Evolutionary conservation across 2,113 vertebrate species (phyloP), one percentile per base, ranked within the genome.

Genomic region (Sceloporus tristichus): DNA sequence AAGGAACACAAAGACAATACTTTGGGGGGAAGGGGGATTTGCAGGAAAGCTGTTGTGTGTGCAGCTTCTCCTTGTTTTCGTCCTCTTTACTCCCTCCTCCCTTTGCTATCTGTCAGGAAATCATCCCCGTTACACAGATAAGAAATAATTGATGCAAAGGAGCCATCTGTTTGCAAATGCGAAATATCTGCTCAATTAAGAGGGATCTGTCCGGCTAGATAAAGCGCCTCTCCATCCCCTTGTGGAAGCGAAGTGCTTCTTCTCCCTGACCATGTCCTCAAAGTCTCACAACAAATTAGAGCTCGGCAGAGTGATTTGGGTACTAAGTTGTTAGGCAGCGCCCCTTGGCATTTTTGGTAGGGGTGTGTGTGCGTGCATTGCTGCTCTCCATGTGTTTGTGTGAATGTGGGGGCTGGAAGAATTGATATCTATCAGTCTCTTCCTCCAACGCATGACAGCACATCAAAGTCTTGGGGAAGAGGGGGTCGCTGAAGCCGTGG

Each of bases 81-180:
- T 83, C 86, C 92, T 54, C 80, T 38, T 56, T 48, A 16, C 18
- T 14, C n/a, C 71, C 75, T 3, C 91, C 82, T 85, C 89, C 82
- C 54, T 0, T 74, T 42, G 29, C 92, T 92, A 95, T 95, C 97
- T 96, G 97, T 97, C 96, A 97, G 94, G 93, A 95, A 96, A 95
- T 96, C 94, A 95, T 95, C 94, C 95, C 86, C 82, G 91, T 94
- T 96, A 94, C 95, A 94, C 94, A 96, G 95, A 96, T 96, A 95
- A 95, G 95, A 95, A 95, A 97, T 97, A 98, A 98, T 97, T 97
- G 97, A 97, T 97, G 97, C 97, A 97, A 97, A 98, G 97, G 90
- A 96, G 92, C 96, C 96, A 96, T 96, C 96, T 97, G 95, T 95
- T 96, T 96, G 94, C 27, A 94, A 96, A 95, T 94, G 92, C 42